Conservation (phyloP, 2,113 vertebrate genomes). For the Eidolon helvum region DNA sequence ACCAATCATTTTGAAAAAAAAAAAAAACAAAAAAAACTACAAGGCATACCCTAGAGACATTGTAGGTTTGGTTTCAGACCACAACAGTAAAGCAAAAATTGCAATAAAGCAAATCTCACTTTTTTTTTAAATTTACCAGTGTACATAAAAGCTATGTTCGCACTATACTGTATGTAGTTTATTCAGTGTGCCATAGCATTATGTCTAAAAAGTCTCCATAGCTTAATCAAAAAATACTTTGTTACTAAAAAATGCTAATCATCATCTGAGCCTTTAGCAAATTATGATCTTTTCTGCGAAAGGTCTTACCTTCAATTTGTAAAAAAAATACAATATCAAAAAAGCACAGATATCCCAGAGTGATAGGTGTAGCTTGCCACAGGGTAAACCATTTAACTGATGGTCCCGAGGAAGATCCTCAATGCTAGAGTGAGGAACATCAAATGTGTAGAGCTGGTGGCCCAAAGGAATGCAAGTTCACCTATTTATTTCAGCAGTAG, state of each 20-base stretch:
- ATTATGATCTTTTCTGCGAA: neutral
- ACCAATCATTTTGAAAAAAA: neutral
- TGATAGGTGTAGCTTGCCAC: neutral
- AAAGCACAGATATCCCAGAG: neutral
- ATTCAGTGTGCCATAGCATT: neutral
- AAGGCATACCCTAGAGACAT: neutral
- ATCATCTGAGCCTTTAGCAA: neutral
- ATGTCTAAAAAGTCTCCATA: neutral
- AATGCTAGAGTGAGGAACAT: neutral
- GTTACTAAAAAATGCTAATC: neutral
- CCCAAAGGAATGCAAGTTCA: neutral
- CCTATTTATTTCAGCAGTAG: neutral
- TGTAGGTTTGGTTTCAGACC: neutral
- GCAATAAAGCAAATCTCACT: neutral
- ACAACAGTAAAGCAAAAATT: neutral
- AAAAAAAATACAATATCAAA: neutral
- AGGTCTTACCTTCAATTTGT: neutral
- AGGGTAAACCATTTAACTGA: too few species aligned
- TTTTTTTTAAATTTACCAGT: neutral
- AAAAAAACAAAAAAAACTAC: neutral
- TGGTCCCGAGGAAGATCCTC: neutral
- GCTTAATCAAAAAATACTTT: neutral
- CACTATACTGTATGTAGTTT: neutral
- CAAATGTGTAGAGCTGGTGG: neutral
- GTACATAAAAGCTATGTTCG: neutral